Conservation (phyloP, 2,113 vertebrate genomes). For the Poeciliopsis retropinna region DNA sequence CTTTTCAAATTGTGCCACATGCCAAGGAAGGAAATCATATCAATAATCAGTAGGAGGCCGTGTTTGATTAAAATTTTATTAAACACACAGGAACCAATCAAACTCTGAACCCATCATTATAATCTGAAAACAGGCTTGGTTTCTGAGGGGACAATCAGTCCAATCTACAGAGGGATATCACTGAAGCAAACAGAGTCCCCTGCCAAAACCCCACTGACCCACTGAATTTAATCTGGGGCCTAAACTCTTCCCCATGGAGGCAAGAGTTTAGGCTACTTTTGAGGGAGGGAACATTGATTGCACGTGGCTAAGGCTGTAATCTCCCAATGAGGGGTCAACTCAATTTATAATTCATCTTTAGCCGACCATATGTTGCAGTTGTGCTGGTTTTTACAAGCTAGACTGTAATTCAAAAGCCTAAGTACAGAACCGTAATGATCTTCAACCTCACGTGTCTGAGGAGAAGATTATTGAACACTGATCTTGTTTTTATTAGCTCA, state of each 20-base stretch:
- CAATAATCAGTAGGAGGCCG: slow-evolving; percentile 17
- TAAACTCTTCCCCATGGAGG: slow-evolving; percentile 11
- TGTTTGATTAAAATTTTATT: slow-evolving; percentile 53
- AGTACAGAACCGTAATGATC: slow-evolving; percentile 27
- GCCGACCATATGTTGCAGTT: slow-evolving; percentile 58
- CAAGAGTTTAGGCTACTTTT: slow-evolving; percentile 54
- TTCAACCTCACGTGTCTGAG: slow-evolving; percentile 43
- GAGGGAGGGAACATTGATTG: slow-evolving; percentile 34
- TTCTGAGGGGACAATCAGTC: slow-evolving; percentile 47
- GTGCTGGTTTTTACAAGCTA: slow-evolving; percentile 17
- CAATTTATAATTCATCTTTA: slow-evolving; percentile 65
- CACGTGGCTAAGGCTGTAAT: slow-evolving; percentile 59
- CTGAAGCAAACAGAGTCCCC: slow-evolving; percentile 24
- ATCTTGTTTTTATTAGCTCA: neutral
- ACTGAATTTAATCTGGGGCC: slow-evolving; percentile 57
- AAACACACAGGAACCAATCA: slow-evolving; percentile 57
- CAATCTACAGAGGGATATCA: slow-evolving; percentile 18
- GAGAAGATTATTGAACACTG: slow-evolving; percentile 19
- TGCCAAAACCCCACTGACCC: slow-evolving; percentile 53
- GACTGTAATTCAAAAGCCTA: slow-evolving; percentile 12
- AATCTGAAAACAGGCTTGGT: slow-evolving; percentile 39
- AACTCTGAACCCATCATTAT: slow-evolving; percentile 57
- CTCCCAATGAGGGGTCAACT: slow-evolving; percentile 43
- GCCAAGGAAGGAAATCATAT: slow-evolving; percentile 4
- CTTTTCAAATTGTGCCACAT: neutral